Percentiles rank a stretch among this genome's conserved stretches.
These are phyloP conservation scores for Drosophila seguyi DNA, from an alignment of 1,140 invertebrate genomes.

Conservation along the genomic window DNA sequence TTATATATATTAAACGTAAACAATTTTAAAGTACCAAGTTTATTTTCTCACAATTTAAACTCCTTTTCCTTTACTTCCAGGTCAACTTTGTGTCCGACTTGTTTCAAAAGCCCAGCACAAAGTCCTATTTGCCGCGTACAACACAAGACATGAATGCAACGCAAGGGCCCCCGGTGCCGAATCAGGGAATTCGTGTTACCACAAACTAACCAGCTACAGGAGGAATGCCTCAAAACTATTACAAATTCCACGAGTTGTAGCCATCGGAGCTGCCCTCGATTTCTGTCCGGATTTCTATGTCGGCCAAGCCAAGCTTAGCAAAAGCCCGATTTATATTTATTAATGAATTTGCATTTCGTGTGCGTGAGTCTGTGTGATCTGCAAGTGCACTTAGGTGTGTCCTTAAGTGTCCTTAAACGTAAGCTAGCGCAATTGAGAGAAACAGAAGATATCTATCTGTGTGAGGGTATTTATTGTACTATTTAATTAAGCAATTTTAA, in stretches of 20 bases:
- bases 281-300: slow-evolving; percentile 13
- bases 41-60: too few species aligned
- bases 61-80: slow-evolving; percentile 52
- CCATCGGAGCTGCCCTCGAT: background rate
- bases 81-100: slow-evolving; percentile 80
- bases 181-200: slow-evolving; percentile 47
- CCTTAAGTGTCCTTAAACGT: slow-evolving; percentile 18
- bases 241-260: slow-evolving; percentile 74
- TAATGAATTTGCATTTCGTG: slow-evolving; percentile 25
- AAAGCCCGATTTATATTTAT: slow-evolving; percentile 19
- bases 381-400: slow-evolving; percentile 43
- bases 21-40: background rate
- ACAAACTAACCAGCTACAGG: slow-evolving; percentile 49
- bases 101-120: slow-evolving; percentile 52
- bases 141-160: slow-evolving; percentile 61
- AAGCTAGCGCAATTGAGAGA: slow-evolving; percentile 36
- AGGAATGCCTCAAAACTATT: slow-evolving; percentile 21
- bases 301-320: slow-evolving; percentile 39
- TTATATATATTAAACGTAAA: background rate
- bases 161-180: background rate
- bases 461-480: slow-evolving; percentile 37
- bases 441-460: slow-evolving; percentile 11
- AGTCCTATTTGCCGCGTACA: slow-evolving; percentile 65
- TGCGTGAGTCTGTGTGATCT: slow-evolving; percentile 17
- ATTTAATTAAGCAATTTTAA: slow-evolving; percentile 39